Evolutionary conservation across 1,140 invertebrate species (phyloP).

Genomic region (Penaeus chinensis): DNA sequence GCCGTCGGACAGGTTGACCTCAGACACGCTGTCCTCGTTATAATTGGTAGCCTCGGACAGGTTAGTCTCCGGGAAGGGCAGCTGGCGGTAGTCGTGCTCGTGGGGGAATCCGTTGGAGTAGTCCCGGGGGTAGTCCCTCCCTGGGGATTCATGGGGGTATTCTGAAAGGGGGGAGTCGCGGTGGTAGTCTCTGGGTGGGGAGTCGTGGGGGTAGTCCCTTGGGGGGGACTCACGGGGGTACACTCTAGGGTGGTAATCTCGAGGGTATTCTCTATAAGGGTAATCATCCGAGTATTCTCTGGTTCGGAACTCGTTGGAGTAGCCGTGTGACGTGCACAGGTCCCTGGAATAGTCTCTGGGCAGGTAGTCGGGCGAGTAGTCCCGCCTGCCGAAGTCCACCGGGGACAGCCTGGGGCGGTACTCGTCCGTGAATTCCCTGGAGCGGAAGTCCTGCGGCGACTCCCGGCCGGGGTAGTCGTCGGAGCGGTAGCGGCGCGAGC

Average conservation of each 20-base stretch:
- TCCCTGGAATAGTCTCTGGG: too few relatives aligned
- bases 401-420: too few relatives aligned
- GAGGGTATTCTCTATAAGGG: slow-evolving; percentile 2
- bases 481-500: too few relatives aligned
- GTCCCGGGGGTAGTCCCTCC: slow-evolving; percentile 32
- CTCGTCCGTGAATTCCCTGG: too few relatives aligned
- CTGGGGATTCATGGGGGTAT: slow-evolving; percentile 27
- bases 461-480: too few relatives aligned
- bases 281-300: slow-evolving; percentile 29
- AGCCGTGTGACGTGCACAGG: too few relatives aligned
- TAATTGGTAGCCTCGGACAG: slow-evolving; percentile 39
- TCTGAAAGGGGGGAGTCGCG: slow-evolving; percentile 7
- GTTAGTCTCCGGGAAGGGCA: slow-evolving; percentile 50
- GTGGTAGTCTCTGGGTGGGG: slow-evolving; percentile 8
- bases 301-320: not conserved
- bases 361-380: too few relatives aligned
- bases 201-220: not conserved
- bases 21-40: slow-evolving; percentile 54
- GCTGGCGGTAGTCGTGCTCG: slow-evolving; percentile 51
- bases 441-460: too few relatives aligned
- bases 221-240: slow-evolving; percentile 31
- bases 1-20: slow-evolving; percentile 54
- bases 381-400: too few relatives aligned
- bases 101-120: slow-evolving; percentile 34
- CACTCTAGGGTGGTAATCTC: slow-evolving; percentile 22